Evolutionary conservation across 2,113 vertebrate species (phyloP).

Genomic region (Microcebus griseorufus): DNA sequence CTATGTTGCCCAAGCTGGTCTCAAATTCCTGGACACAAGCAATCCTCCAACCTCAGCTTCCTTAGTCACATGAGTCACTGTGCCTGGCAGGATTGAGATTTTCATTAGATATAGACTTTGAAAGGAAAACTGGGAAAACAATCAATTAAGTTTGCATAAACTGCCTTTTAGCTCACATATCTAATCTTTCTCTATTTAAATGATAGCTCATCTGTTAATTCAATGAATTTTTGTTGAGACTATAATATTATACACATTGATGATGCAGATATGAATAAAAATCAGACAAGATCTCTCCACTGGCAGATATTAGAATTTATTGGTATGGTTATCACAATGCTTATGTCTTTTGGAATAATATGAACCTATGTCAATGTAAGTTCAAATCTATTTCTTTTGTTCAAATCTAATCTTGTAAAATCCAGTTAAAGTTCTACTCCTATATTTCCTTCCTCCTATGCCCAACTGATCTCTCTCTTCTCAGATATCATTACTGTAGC

Average conservation of each 20-base stretch:
- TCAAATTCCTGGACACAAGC: too few species aligned
- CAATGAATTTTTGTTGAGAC: not conserved
- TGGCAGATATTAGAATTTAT: not conserved
- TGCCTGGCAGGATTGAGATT: not conserved
- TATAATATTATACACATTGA: not conserved
- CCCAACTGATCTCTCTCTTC: not conserved
- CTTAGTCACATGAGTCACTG: too few species aligned
- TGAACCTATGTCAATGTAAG: not conserved
- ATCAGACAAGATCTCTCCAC: not conserved
- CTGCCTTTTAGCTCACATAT: not conserved
- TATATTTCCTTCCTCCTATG: not conserved
- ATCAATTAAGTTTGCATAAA: not conserved
- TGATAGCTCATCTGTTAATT: not conserved
- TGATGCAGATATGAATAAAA: not conserved
- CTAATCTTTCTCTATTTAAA: not conserved
- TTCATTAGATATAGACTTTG: not conserved
- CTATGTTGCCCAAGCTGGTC: too few species aligned
- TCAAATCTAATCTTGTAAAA: not conserved
- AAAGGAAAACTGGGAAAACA: not conserved
- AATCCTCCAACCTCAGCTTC: too few species aligned
- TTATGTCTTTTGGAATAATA: not conserved
- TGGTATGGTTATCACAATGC: not conserved
- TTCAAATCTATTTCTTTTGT: constrained; percentile 15
- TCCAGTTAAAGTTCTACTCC: not conserved
- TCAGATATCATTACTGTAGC: not conserved